These are phyloP conservation scores for Lipotes vexillifer DNA, from an alignment of 2,113 vertebrate species.

Conservation along the genomic window DNA sequence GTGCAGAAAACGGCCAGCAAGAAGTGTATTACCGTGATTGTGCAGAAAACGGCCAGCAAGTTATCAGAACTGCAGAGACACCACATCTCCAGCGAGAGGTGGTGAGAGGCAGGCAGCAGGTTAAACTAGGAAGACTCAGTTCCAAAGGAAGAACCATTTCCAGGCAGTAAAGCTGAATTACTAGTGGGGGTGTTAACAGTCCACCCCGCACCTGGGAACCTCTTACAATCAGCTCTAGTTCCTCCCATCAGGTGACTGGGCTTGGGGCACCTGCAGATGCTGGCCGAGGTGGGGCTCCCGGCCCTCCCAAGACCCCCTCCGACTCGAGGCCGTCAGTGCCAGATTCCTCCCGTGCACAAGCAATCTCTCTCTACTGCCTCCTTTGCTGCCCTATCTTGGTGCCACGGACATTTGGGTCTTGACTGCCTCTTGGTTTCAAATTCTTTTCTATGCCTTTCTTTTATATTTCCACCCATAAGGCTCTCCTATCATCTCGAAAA, in stretches of 20 bases:
- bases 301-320: not conserved
- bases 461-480: not conserved
- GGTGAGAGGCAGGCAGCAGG: not conserved
- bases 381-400: not conserved
- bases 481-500: not conserved
- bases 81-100: not conserved
- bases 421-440: not conserved
- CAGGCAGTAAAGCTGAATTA: not conserved
- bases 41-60: not conserved
- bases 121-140: not conserved
- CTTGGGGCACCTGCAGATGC: not conserved
- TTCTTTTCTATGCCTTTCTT: not conserved
- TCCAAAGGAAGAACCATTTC: not conserved
- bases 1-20: not conserved
- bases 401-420: not conserved
- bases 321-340: fast-evolving
- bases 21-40: not conserved
- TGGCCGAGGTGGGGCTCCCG: not conserved
- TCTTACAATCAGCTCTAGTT: not conserved
- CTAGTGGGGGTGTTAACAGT: not conserved
- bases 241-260: not conserved
- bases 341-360: not conserved
- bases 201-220: not conserved
- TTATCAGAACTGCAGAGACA: not conserved
- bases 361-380: not conserved